These are phyloP conservation scores for Rostratula benghalensis DNA, from an alignment of 2,113 vertebrate genomes.

Conservation along the genomic window DNA sequence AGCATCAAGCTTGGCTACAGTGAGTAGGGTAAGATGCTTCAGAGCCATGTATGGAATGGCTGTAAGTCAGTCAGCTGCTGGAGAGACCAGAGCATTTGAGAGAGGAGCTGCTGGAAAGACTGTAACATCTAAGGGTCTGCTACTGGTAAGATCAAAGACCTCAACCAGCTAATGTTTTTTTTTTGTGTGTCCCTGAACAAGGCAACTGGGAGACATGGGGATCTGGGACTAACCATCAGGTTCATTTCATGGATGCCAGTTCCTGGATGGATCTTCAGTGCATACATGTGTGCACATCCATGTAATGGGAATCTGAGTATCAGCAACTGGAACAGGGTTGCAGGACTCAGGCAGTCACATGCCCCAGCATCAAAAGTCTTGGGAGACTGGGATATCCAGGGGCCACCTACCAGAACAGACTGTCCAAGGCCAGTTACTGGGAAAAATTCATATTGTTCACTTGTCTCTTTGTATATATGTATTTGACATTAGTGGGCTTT, in stretches of 20 bases:
- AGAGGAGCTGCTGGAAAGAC: background rate
- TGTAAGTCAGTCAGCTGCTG: background rate
- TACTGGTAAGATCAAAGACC: background rate
- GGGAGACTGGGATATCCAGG: background rate
- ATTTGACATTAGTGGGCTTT: background rate
- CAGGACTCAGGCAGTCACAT: background rate
- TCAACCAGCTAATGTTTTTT: background rate
- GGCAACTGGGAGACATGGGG: background rate
- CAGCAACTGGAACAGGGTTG: background rate
- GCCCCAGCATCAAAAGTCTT: background rate
- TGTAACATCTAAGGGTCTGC: background rate
- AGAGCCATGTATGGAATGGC: background rate
- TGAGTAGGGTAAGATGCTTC: background rate
- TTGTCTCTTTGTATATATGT: background rate
- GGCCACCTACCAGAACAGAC: background rate
- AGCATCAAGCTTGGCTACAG: background rate
- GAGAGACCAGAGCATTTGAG: background rate
- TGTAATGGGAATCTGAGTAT: background rate
- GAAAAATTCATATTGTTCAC: background rate
- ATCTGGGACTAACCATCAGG: too few species aligned
- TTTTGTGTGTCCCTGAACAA: background rate
- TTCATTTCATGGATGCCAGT: background rate
- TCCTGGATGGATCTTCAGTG: background rate
- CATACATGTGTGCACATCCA: rapidly evolving
- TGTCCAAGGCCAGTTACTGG: background rate